Evolutionary conservation across 2,888 invertebrate species (phyloP), one percentile per base, ranked within the genome.

Genomic region (Strigamia crassipes): DNA sequence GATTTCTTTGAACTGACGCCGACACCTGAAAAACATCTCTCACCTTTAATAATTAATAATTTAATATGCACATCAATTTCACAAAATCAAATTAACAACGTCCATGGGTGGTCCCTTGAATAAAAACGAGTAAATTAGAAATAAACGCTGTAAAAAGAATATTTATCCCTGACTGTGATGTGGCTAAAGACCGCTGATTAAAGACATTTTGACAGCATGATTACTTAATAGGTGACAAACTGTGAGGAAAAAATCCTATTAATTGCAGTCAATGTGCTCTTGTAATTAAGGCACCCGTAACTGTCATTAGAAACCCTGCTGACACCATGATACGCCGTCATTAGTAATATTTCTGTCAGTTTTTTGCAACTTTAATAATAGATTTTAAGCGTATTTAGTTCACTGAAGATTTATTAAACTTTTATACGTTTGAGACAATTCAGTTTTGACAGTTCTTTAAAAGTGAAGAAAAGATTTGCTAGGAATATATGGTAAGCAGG

Each of bases 1-100:
- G 56, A 56, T 56, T 56, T 56, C 56, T 56, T 56, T 56, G 56
- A 56, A 56, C 56, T 56, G n/a, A 56, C n/a, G 56, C 56, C 56
- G 56, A 56, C 56, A 56, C 18, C 21, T 18, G 18, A 3, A 18
- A 18, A 21, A 56, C 21, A 2, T 56, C 56, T 56, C 56, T 18
- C 46, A 46, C 46, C 56, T 56, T 56, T 18, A 18, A 56, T 18
- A 56, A 56, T 56, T 56, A 56, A 56, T 56, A 56, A 56, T n/a
- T 56, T 18, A 56, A 56, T 56, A 56, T 56, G n/a, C 56, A 56
- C 56, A 56, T 56, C 56, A 56, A 56, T 56, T 56, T 56, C 9
- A n/a, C 56, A 56, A 18, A 56, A 46, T 18, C 2, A 56, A 56
- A 56, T 56, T 56, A 56, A 56, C 18, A 18, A 18, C 8, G 18